phyloP scores from a whole-genome alignment of 2,113 vertebrate species.

The Platysteira castanea region DNA sequence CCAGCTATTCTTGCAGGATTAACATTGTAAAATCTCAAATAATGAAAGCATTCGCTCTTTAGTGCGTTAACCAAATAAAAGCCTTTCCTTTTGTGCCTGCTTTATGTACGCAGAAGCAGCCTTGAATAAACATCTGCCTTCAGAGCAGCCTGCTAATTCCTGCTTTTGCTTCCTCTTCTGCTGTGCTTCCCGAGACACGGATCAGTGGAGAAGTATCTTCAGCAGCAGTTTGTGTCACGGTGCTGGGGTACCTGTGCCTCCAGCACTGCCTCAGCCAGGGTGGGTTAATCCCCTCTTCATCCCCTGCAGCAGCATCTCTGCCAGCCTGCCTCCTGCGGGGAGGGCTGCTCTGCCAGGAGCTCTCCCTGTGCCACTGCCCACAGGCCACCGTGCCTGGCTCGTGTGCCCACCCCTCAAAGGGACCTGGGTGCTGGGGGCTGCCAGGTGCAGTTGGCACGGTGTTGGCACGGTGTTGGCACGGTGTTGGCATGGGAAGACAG shows the following conservation, averaged over 20 bases:
- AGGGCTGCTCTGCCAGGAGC: neutral
- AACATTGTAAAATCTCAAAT: neutral
- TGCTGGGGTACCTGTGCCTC: neutral
- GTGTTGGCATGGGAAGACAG: neutral
- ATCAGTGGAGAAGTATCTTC: neutral
- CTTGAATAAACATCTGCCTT: neutral
- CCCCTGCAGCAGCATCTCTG: neutral
- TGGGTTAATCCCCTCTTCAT: neutral
- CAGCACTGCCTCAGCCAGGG: neutral
- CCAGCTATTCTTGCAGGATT: conserved; percentile 8
- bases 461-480: too few species aligned
- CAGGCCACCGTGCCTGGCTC: neutral
- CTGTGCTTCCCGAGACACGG: neutral
- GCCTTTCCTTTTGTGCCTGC: neutral
- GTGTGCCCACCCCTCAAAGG: accelerated
- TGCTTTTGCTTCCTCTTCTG: neutral
- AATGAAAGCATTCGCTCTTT: neutral
- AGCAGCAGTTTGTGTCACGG: neutral
- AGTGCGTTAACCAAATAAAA: neutral
- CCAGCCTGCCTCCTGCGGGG: neutral
- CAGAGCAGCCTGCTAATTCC: neutral
- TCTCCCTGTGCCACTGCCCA: neutral
- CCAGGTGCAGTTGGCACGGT: neutral
- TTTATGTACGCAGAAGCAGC: neutral
- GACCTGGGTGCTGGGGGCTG: neutral